Percentiles rank a stretch among this genome's conserved stretches.
Conservation (phyloP, 2,888 invertebrate species). For the Sminthurinus aureus region DNA sequence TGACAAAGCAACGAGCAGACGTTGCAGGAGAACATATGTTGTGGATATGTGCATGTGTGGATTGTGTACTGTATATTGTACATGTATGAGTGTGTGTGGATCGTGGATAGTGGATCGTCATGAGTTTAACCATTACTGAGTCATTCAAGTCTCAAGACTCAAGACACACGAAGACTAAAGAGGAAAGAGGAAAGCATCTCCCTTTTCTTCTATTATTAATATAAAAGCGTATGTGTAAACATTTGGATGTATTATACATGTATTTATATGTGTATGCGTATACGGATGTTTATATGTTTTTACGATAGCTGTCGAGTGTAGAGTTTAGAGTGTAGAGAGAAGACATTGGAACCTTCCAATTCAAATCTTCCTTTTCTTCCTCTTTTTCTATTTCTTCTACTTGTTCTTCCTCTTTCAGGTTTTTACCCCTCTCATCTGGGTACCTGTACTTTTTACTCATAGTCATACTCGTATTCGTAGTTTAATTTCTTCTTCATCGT, state of each 20-base stretch:
- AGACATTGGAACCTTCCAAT: neutral
- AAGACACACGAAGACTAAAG: neutral
- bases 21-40: neutral
- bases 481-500: neutral
- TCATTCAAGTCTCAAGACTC: neutral
- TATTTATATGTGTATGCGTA: neutral
- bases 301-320: neutral
- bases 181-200: neutral
- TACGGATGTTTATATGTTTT: neutral
- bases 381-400: neutral
- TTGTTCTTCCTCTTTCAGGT: neutral
- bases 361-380: neutral
- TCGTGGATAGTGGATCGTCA: neutral
- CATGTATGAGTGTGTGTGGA: neutral
- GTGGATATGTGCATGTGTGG: neutral
- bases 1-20: neutral
- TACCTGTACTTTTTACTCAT: neutral
- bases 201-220: neutral
- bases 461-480: neutral
- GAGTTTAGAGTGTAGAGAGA: no score
- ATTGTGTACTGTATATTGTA: neutral
- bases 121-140: conserved; percentile 7
- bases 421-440: neutral
- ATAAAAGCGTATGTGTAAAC: neutral
- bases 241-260: neutral